These are phyloP conservation scores for Rhinogobio ventralis DNA, from an alignment of 2,797 vertebrate species.

Conservation along the genomic window DNA sequence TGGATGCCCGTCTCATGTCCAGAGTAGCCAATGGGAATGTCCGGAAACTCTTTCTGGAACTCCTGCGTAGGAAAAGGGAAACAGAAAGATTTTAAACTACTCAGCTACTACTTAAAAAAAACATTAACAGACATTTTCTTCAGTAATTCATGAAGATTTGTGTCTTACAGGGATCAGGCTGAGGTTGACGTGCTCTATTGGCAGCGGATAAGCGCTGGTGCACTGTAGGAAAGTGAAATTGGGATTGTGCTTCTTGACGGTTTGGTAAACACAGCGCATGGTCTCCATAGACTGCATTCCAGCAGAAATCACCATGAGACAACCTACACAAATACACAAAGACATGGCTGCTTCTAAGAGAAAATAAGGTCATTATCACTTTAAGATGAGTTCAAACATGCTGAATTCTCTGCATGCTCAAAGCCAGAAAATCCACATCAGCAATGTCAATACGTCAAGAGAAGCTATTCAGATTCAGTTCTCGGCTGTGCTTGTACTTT, in stretches of 20 bases:
- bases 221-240: constrained; percentile 95
- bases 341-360: not conserved
- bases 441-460: not conserved
- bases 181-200: constrained; percentile 89
- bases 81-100: not conserved
- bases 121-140: too few relatives aligned
- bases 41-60: constrained; percentile 92
- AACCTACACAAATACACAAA: constrained; percentile 74
- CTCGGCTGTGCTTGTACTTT: not conserved
- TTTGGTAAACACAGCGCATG: constrained; percentile 90
- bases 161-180: constrained; percentile 83
- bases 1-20: constrained; percentile 91
- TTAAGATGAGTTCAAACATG: not conserved
- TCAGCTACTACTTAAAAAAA: not conserved
- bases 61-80: constrained; percentile 74
- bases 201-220: constrained; percentile 92
- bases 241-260: constrained; percentile 87
- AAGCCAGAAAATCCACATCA: not conserved
- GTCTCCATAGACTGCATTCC: constrained; percentile 96
- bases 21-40: constrained; percentile 95
- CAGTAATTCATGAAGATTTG: not conserved
- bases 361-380: not conserved
- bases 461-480: not conserved
- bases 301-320: constrained; percentile 97
- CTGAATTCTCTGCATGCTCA: not conserved